Base-by-base conservation (phyloP, 2,113 vertebrate species). In the Symphodus melops region DNA sequence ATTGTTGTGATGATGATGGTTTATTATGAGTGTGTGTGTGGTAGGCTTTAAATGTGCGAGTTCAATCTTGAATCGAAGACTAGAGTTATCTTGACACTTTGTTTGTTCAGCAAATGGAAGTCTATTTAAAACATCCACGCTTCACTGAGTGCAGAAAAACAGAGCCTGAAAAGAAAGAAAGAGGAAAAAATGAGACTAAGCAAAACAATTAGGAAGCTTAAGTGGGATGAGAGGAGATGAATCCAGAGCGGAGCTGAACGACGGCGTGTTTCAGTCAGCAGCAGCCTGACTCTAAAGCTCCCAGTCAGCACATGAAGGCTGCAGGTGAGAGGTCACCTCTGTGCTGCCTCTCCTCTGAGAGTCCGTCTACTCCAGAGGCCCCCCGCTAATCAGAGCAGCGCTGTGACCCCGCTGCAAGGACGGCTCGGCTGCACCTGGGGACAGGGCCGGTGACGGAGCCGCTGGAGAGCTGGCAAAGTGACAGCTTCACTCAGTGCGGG, bases 321-420 rank as follows among this genome's bases (percentile, higher is more conserved):
- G 68, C 56, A 73, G 79, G 82, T 83, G 73, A 85, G 75, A 75
- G 82, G 79, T 85, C 86, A 82, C 82, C 84, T 81, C 84, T 70
- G 77, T n/a, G 59, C 62, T 6, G 25, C 52, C 41, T 75, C 82
- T 72, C 79, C 1, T 75, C 1, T 0, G 75, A 73, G 84, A 81
- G 37, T n/a, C 46, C 64, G 37, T 49, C 80, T 72, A 62, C 76
- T 86, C 90, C 75, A 71, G 56, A 82, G 73, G n/a, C n/a, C n/a
- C 52, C 75, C 80, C 64, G 73, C 59, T 71, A 77, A 86, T 60
- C 84, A 62, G 20, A 67, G 74, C 48, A 0, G 36, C 16, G 57
- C 39, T 49, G 1, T 64, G 78, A 86, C 81, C 81, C 77, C 17
- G 28, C 41, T 46, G 48, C 68, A 83, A 83, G 81, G 81, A 84